Conservation (phyloP, 2,797 vertebrate genomes). For the Smutsia temminckii region DNA sequence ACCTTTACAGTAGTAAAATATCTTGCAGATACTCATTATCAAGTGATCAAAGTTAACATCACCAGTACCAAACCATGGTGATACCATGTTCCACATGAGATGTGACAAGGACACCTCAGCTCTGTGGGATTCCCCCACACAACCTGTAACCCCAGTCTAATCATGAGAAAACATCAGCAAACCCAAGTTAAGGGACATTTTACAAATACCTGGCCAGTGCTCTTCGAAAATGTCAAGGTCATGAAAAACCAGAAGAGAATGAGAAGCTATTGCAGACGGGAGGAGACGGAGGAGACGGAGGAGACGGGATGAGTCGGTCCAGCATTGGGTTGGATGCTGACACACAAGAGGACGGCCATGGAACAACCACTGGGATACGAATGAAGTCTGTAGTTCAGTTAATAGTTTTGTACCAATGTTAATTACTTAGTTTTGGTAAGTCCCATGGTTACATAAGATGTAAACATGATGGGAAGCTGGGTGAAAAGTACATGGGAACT, state of each 20-base stretch:
- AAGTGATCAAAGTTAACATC: not conserved
- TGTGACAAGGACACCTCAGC: not conserved
- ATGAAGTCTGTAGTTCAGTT: not conserved
- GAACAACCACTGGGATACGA: not conserved
- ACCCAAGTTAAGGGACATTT: not conserved
- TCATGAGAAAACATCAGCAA: not conserved
- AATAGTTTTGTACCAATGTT: not conserved
- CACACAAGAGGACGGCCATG: too few species aligned
- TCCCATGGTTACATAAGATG: not conserved
- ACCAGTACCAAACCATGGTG: not conserved
- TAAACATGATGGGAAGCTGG: not conserved
- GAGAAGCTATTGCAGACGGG: not conserved
- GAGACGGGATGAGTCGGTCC: not conserved
- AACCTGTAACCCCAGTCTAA: not conserved
- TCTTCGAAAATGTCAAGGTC: not conserved
- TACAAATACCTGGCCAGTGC: not conserved
- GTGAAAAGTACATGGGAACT: not conserved
- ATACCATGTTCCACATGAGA: accelerated
- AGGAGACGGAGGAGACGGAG: not conserved
- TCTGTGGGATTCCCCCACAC: not conserved
- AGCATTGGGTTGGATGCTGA: not conserved
- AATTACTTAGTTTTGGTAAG: not conserved
- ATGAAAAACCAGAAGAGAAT: not conserved
- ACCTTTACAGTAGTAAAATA: not conserved
- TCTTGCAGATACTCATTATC: not conserved